A percentile compares a stretch with the other conserved stretches of the same genome.
These are phyloP conservation scores for Nothocercus julius DNA, from an alignment of 2,113 vertebrate species.

Conservation along the genomic window DNA sequence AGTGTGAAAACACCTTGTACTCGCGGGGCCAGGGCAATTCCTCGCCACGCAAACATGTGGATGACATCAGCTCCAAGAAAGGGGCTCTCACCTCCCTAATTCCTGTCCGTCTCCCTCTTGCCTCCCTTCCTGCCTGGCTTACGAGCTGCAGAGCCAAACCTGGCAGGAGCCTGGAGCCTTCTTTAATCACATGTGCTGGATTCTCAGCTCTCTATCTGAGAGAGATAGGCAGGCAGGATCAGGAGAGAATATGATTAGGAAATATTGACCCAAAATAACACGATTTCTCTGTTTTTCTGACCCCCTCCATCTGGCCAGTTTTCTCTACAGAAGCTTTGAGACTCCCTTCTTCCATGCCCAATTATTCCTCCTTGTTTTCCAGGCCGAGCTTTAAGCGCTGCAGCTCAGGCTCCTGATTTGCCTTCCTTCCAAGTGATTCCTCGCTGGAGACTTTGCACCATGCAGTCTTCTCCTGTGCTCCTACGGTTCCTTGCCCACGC, in stretches of 20 bases:
- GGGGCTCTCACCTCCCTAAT: neutral
- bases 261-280: neutral
- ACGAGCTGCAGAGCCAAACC: neutral
- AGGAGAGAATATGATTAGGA: neutral
- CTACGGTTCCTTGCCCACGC: neutral
- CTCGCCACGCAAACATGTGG: neutral
- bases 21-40: neutral
- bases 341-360: neutral
- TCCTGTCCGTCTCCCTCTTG: neutral
- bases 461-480: rapidly evolving
- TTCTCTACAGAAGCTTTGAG: neutral
- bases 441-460: neutral
- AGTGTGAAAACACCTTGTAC: neutral
- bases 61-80: rapidly evolving
- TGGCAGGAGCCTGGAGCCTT: neutral
- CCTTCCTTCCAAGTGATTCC: neutral
- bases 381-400: neutral
- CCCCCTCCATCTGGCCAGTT: neutral
- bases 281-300: neutral
- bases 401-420: neutral
- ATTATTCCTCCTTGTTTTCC: neutral
- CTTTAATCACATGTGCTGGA: neutral
- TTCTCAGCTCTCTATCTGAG: neutral
- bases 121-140: neutral
- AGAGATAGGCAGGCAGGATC: neutral